A percentile compares a stretch with the other conserved stretches of the same genome.
phyloP scores from a whole-genome alignment of 2,797 vertebrate species.

The Myioborus miniatus region DNA sequence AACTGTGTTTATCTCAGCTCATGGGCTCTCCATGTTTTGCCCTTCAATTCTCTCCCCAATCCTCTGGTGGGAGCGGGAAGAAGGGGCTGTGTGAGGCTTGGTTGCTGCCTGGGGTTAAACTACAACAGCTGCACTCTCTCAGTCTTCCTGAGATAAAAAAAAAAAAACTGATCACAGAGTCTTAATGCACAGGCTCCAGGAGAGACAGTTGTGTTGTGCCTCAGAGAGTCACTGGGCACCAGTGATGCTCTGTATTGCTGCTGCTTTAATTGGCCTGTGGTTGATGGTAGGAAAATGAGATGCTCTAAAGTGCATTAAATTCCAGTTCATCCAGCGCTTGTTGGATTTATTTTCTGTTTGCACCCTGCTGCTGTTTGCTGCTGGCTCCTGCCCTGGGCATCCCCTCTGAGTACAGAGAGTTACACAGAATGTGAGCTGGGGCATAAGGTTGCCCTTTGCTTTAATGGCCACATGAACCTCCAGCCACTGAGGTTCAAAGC shows the following conservation, averaged over 20 bases:
- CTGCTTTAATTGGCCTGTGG: background rate
- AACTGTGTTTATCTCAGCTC: background rate
- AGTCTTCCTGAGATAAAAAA: background rate
- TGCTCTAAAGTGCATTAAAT: background rate
- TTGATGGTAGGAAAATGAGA: background rate
- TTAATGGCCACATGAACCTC: background rate
- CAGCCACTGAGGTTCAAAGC: background rate
- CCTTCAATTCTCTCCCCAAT: background rate
- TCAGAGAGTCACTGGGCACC: background rate
- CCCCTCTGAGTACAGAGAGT: background rate
- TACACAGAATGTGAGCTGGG: background rate
- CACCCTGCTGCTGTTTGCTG: background rate
- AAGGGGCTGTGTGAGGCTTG: background rate
- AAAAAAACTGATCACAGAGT: background rate
- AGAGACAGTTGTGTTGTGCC: background rate
- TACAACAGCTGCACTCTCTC: background rate
- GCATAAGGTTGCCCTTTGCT: background rate
- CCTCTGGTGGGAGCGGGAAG: background rate
- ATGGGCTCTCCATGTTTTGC: background rate
- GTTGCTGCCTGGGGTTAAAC: background rate
- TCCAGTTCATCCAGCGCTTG: background rate
- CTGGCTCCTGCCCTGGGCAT: background rate
- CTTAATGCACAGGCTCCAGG: background rate
- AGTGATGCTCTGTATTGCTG: background rate
- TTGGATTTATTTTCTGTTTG: slow-evolving; percentile 2